Evolutionary conservation across 1,140 invertebrate genomes (phyloP), one percentile per base, ranked within the genome.

Genomic region (Atta texana): DNA sequence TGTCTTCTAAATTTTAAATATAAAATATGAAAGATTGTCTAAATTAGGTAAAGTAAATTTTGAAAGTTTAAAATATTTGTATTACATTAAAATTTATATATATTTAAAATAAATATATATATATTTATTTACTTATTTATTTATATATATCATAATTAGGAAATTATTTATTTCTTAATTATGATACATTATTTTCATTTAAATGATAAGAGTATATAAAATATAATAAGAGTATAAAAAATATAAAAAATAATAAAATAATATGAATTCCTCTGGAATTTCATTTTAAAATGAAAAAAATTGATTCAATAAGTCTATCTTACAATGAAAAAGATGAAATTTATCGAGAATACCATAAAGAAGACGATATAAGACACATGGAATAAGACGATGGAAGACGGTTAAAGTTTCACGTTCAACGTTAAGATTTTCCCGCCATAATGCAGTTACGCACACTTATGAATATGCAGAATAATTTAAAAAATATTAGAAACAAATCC

Each of bases 351-450:
- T 0, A 0, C 7, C 74, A 0, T 2, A 44, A 24, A 31, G n/a
- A n/a, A 28, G 21, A 2, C 24, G 5, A 61, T 8, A 24, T 31
- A 31, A 18, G 8, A 1, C 10, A 12, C 4, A n/a, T n/a, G n/a
- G n/a, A n/a, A n/a, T n/a, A n/a, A n/a, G n/a, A n/a, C n/a, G 21
- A 28, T 8, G 1, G 10, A 21, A 55, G 18, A 39, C 34, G 21
- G 34, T 69, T 69, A 24, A 49, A 24, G 2, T 12, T 49, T 5
- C n/a, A 69, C 7, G 39, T 24, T 39, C 34, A 55, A 3, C 16
- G 51, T 31, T 34, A 61, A 44, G n/a, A n/a, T 28, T 77, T 77
- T 77, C 75, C 75, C 75, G 75, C 75, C 75, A 49, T 63, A 31
- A 61, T 1, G 24, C 2, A 49, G 5, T 6, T n/a, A 28, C 21